Base-by-base conservation (phyloP, 2,797 vertebrate genomes). In the Pristis pectinata region DNA sequence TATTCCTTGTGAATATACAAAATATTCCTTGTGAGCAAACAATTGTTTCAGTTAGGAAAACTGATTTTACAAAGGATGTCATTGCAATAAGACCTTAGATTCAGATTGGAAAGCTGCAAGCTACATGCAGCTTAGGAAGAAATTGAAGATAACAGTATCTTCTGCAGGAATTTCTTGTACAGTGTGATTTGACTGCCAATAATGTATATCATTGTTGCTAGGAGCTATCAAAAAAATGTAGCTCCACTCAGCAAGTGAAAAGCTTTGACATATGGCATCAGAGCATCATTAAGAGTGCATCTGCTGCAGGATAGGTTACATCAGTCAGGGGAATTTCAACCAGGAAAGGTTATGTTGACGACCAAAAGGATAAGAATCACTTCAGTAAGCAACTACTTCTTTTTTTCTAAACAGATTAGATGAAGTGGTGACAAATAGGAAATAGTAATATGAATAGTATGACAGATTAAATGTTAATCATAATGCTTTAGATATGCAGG, bases 251-350 rank as follows among this genome's bases (percentile, higher is more conserved):
- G 98, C 98, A 98, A 98, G 98, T 97, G 98, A 98, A 97, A 98
- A 97, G 97, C 98, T 98, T 98, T 99, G 98, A 98, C 98, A 99
- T 98, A 98, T 98, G 97, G 98, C 98, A 98, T 99, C 98, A 98
- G 98, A 98, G 98, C 97, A 96, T 98, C 98, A 97, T 99, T 99
- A 98, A 98, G 98, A 97, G 96, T 96, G 97, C 97, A 98, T 98
- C 98, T 98, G 98, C 98, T 98, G 97, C 97, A 98, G 97, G 97
- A 96, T 95, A 97, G 97, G 95, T 95, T 96, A 96, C 96, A 96
- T 97, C 97, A 98, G 97, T 98, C 96, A 96, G 96, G 96, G 97
- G 96, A 97, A 96, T 96, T 97, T 96, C 95, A 96, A 96, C 95
- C 95, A 96, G 96, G 96, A 95, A 97, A 98, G 96, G 96, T 97